These are phyloP conservation scores for Simalia tracyae DNA, from an alignment of 2,797 vertebrate genomes.

Conservation along the genomic window DNA sequence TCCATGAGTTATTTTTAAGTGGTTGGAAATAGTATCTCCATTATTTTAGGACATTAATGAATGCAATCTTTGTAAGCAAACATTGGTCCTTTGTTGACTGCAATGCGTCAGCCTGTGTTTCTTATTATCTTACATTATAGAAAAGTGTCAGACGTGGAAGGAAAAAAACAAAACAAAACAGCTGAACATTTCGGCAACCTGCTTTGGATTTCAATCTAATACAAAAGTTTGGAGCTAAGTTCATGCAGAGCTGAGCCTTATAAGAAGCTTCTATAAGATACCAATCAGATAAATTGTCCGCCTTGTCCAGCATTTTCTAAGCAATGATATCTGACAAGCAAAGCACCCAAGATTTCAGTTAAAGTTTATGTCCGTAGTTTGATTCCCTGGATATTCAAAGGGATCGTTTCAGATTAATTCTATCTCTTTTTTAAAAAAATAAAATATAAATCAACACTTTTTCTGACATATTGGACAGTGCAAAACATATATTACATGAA, in stretches of 20 bases:
- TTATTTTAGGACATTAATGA: slow-evolving; percentile 73
- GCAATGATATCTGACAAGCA: not conserved
- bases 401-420: not conserved
- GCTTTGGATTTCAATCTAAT: slow-evolving; percentile 57
- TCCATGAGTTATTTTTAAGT: slow-evolving; percentile 74
- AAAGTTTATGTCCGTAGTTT: no score
- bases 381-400: not conserved
- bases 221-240: not conserved
- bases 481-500: not conserved
- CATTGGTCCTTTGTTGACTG: slow-evolving; percentile 68
- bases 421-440: not conserved
- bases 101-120: slow-evolving; percentile 60
- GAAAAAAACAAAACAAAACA: slow-evolving; percentile 32
- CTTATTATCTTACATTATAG: slow-evolving; percentile 51
- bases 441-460: not conserved
- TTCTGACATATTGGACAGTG: not conserved
- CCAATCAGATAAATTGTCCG: not conserved
- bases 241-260: not conserved
- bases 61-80: slow-evolving; percentile 69
- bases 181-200: slow-evolving; percentile 22
- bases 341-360: not conserved
- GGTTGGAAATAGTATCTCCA: slow-evolving; percentile 71
- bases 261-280: not conserved
- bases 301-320: not conserved
- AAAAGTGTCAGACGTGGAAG: slow-evolving; percentile 52